A percentile compares a stretch with the other conserved stretches of the same genome.
phyloP scores from a whole-genome alignment of 2,888 invertebrate species.

The Macrosiphum euphorbiae region DNA sequence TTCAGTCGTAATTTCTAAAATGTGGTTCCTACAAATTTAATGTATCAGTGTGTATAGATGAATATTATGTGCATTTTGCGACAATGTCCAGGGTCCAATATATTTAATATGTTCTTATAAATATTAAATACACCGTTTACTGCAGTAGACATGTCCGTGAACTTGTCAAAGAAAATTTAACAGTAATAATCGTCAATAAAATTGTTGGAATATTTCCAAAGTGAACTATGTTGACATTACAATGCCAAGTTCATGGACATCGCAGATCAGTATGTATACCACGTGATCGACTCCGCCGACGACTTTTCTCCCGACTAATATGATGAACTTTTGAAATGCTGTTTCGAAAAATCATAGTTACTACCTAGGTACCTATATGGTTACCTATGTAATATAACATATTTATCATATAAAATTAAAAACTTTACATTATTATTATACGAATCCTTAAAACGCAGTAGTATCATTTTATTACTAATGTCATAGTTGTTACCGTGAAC shows the following conservation, averaged over 20 bases:
- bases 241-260: not conserved
- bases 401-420: not conserved
- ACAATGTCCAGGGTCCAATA: not conserved
- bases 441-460: too few relatives aligned
- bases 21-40: not conserved
- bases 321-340: not conserved
- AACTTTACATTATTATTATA: not conserved
- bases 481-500: too few relatives aligned
- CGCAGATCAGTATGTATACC: too few relatives aligned
- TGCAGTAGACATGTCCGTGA: too few relatives aligned
- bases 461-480: too few relatives aligned
- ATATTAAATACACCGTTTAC: too few relatives aligned
- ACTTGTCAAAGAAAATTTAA: too few relatives aligned
- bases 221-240: not conserved
- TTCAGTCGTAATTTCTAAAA: not conserved
- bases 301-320: not conserved
- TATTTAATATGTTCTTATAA: too few relatives aligned
- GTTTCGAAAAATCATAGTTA: not conserved
- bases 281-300: not conserved
- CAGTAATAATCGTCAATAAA: not conserved
- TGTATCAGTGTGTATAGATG: not conserved
- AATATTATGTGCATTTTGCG: not conserved
- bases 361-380: not conserved
- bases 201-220: not conserved
- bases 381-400: not conserved